phyloP scores from a whole-genome alignment of 2,888 invertebrate species.

The Sycophila texana region DNA sequence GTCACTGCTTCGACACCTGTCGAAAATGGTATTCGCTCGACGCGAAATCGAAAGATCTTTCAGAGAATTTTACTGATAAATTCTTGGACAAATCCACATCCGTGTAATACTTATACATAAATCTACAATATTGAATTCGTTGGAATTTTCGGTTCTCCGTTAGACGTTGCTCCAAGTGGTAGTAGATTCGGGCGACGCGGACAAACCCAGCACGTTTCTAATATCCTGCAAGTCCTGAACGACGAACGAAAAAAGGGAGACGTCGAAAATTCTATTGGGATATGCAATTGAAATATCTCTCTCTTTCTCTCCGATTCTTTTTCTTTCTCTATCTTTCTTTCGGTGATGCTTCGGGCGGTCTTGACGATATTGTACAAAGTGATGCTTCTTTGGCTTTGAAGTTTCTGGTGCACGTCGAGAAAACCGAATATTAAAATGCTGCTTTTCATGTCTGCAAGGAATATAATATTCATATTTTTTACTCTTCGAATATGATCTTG shows the following conservation, averaged over 20 bases:
- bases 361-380: neutral
- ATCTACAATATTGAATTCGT: too few species aligned
- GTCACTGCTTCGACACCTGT: too few species aligned
- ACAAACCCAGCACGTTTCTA: conserved; percentile 70
- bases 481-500: neutral
- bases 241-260: conserved; percentile 34
- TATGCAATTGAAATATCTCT: conserved; percentile 21
- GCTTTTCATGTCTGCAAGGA: neutral
- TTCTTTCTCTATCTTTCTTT: neutral
- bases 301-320: too few species aligned
- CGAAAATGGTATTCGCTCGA: too few species aligned
- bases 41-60: too few species aligned
- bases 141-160: too few species aligned
- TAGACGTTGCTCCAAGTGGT: too few species aligned
- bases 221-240: conserved; percentile 62
- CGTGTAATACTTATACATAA: too few species aligned
- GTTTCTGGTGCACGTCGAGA: neutral
- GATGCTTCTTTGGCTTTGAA: neutral
- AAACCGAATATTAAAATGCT: conserved; percentile 21
- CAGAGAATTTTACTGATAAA: too few species aligned
- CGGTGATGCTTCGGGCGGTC: neutral
- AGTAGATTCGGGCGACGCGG: neutral
- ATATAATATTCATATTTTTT: neutral
- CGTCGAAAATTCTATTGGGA: conserved; percentile 55
- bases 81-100: too few species aligned